A percentile compares a stretch with the other conserved stretches of the same genome.
Conservation (phyloP, 2,113 vertebrate genomes). For the Ceyx cyanopectus region DNA sequence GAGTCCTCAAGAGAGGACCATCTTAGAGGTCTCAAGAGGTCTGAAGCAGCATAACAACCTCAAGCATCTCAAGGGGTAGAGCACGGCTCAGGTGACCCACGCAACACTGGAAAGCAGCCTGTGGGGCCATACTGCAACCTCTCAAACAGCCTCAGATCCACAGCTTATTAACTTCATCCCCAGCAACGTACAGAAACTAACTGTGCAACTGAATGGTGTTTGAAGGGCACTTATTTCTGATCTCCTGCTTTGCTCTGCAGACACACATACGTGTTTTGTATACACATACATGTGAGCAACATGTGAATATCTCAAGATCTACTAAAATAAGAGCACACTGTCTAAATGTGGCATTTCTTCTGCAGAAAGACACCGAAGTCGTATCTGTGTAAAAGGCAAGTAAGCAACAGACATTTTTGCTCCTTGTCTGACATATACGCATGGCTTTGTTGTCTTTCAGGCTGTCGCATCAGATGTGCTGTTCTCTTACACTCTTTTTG, state of each 20-base stretch:
- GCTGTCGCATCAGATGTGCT: not conserved
- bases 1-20: not conserved
- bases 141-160: not conserved
- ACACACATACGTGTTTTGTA: rapidly evolving
- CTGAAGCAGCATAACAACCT: not conserved
- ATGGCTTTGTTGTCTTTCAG: slow-evolving; percentile 23
- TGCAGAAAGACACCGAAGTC: not conserved
- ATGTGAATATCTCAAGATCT: not conserved
- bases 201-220: not conserved
- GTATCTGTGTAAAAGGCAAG: slow-evolving; percentile 19
- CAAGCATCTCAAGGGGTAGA: not conserved
- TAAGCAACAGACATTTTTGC: not conserved
- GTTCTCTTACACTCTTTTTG: not conserved
- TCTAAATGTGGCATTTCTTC: not conserved
- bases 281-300: rapidly evolving
- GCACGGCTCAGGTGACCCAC: not conserved
- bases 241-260: not conserved
- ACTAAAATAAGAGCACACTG: not conserved
- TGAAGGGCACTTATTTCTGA: not conserved
- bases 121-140: not conserved
- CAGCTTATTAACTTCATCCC: not conserved
- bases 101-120: not conserved
- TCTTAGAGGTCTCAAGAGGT: not conserved
- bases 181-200: not conserved
- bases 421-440: slow-evolving; percentile 20